These are phyloP conservation scores for Drosophila paulistorum DNA, from an alignment of 1,140 invertebrate genomes.

Conservation along the genomic window DNA sequence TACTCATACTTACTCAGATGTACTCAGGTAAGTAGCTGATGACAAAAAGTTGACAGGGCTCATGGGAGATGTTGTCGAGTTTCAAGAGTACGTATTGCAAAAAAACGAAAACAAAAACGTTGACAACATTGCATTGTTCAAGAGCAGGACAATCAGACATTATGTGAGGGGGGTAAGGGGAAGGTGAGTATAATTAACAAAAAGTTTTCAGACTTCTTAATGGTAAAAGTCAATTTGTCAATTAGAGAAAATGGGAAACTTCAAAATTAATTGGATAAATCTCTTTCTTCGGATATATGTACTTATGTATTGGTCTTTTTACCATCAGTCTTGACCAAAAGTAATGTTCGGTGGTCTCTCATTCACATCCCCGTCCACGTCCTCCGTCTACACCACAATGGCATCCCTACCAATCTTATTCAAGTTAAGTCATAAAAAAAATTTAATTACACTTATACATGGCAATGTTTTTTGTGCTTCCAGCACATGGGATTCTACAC, in stretches of 20 bases:
- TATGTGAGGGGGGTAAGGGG: not conserved
- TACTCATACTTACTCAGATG: conserved; percentile 2
- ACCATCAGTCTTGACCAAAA: conserved; percentile 3
- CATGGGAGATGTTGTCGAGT: conserved; percentile 6
- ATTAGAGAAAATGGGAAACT: conserved; percentile 19
- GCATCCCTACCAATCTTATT: conserved; percentile 8
- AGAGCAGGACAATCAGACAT: not conserved
- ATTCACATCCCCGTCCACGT: not conserved
- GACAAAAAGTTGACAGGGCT: conserved; percentile 15
- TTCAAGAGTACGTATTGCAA: conserved; percentile 6
- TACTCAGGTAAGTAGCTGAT: conserved; percentile 4
- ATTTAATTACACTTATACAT: conserved; percentile 73
- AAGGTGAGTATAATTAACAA: conserved; percentile 22
- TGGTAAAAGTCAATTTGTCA: conserved; percentile 27
- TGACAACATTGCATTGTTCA: conserved; percentile 11
- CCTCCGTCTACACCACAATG: not conserved
- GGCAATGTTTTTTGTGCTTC: conserved; percentile 37
- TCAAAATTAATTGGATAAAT: conserved; percentile 13
- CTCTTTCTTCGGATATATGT: not conserved
- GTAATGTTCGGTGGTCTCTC: not conserved
- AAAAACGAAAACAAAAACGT: not conserved
- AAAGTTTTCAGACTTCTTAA: conserved; percentile 64
- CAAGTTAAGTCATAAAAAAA: conserved; percentile 41
- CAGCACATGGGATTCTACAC: conserved; percentile 29
- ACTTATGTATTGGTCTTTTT: not conserved